Conservation (phyloP, 2,797 vertebrate species). For the Dryobates pubescens region DNA sequence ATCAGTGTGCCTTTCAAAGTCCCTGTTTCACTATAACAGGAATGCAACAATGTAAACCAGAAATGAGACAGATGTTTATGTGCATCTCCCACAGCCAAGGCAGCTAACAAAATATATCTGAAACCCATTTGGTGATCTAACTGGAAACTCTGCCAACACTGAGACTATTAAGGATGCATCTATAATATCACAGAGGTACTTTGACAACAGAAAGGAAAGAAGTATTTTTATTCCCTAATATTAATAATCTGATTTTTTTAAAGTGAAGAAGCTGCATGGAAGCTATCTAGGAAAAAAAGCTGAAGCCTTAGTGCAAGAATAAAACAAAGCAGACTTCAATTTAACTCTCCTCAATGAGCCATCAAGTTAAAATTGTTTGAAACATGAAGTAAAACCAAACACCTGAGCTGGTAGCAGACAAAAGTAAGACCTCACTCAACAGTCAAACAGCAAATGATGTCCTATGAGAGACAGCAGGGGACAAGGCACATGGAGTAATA, state of each 20-base stretch:
- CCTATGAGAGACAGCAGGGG: neutral
- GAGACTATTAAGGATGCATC: too few species aligned
- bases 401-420: neutral
- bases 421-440: neutral
- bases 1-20: neutral
- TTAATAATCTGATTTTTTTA: neutral
- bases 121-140: neutral
- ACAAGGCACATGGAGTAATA: accelerated
- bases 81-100: neutral
- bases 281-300: neutral
- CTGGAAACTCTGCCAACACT: neutral
- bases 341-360: too few species aligned
- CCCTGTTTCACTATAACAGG: neutral
- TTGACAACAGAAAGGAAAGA: neutral
- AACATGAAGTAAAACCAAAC: neutral
- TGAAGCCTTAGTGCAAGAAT: too few species aligned
- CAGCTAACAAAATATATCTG: neutral
- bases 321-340: too few species aligned
- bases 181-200: neutral
- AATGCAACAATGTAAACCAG: neutral
- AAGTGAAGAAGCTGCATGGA: neutral
- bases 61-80: constrained; percentile 2
- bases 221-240: neutral
- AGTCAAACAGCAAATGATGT: neutral
- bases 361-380: too few species aligned